phyloP scores from a whole-genome alignment of 2,888 invertebrate species.

The Brachypalpus laphriformis region DNA sequence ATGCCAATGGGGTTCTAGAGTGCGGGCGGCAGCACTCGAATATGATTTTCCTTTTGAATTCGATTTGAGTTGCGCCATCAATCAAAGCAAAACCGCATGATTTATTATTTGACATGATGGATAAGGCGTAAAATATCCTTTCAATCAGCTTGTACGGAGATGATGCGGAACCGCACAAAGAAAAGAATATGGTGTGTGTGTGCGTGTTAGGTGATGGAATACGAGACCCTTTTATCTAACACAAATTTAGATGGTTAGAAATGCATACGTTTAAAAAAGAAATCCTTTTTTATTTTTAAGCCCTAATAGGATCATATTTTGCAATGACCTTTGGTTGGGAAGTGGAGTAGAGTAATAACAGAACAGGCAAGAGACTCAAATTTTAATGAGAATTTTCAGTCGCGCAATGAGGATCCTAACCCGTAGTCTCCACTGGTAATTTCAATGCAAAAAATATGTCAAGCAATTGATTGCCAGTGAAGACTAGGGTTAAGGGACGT shows the following conservation, averaged over 20 bases:
- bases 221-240: slow-evolving; percentile 1
- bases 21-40: slow-evolving; percentile 39
- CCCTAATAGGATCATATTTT: not conserved
- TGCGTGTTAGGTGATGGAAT: not conserved
- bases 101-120: slow-evolving; percentile 74
- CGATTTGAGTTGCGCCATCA: slow-evolving; percentile 73
- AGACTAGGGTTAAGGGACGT: too few species aligned
- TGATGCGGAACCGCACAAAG: slow-evolving; percentile 57
- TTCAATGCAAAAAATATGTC: too few species aligned
- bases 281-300: not conserved
- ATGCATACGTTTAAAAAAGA: not conserved
- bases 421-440: too few species aligned
- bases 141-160: slow-evolving; percentile 69
- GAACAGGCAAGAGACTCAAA: too few species aligned
- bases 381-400: too few species aligned
- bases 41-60: slow-evolving; percentile 72
- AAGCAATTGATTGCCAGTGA: too few species aligned
- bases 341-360: not conserved
- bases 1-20: slow-evolving; percentile 10
- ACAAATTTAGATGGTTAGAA: not conserved
- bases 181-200: not conserved
- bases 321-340: not conserved
- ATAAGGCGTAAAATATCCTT: slow-evolving; percentile 74
- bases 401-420: too few species aligned
- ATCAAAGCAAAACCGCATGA: slow-evolving; percentile 74